phyloP scores from a whole-genome alignment of 1,140 invertebrate genomes.

The Coelopa frigida region DNA sequence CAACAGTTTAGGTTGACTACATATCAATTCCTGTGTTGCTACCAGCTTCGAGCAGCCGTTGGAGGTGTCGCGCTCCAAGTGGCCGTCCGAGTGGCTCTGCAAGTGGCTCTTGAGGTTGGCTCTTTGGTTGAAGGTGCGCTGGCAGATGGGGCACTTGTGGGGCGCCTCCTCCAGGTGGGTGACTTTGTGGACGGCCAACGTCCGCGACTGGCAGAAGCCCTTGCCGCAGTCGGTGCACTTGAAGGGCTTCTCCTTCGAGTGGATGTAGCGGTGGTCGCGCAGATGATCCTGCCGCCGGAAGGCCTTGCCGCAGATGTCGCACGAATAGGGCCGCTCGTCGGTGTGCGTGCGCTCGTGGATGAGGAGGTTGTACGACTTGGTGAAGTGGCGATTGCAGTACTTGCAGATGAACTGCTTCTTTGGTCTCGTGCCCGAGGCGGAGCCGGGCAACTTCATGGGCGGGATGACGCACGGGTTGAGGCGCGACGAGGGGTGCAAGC shows the following conservation, averaged over 20 bases:
- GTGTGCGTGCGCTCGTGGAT: conserved; percentile 95
- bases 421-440: conserved; percentile 52
- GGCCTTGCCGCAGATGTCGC: conserved; percentile 92
- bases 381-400: conserved; percentile 90
- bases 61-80: background rate
- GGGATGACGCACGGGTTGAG: conserved; percentile 46
- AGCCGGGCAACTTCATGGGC: conserved; percentile 45
- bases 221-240: conserved; percentile 93
- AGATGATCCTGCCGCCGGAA: conserved; percentile 92
- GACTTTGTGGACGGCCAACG: conserved; percentile 86
- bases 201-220: conserved; percentile 92
- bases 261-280: conserved; percentile 91
- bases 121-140: conserved; percentile 81
- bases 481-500: conserved; percentile 31
- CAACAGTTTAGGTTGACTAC: conserved; percentile 51
- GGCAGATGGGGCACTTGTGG: conserved; percentile 84
- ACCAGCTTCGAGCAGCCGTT: conserved; percentile 26
- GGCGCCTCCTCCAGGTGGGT: conserved; percentile 85
- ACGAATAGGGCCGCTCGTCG: conserved; percentile 89
- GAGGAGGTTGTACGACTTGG: conserved; percentile 92
- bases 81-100: conserved; percentile 60
- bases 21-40: conserved; percentile 50
- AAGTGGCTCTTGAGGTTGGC: conserved; percentile 88
- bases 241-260: conserved; percentile 95
- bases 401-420: conserved; percentile 96